Evolutionary conservation across 2,113 vertebrate species (phyloP).

Genomic region (Saimiri boliviensis): DNA sequence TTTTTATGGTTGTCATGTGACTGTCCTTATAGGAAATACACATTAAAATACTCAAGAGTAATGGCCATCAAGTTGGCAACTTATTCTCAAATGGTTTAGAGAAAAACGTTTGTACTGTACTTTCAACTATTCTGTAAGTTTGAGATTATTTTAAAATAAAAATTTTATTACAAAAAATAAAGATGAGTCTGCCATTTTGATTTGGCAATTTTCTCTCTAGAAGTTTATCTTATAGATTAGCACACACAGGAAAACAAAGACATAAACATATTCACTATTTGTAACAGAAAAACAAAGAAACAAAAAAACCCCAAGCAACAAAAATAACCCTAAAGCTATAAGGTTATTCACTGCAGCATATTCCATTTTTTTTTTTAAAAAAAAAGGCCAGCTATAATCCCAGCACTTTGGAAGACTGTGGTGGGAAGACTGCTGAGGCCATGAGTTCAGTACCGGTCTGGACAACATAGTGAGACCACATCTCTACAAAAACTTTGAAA

Average conservation of each 20-base stretch:
- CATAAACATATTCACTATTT: not conserved
- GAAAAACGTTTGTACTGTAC: not conserved
- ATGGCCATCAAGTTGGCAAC: not conserved
- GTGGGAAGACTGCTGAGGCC: too few species aligned
- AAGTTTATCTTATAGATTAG: not conserved
- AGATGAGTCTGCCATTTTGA: not conserved
- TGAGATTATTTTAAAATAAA: constrained; percentile 21
- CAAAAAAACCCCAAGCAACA: not conserved
- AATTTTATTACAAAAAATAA: not conserved
- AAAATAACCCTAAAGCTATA: not conserved
- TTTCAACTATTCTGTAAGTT: not conserved
- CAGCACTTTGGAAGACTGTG: too few species aligned
- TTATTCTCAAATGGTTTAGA: not conserved
- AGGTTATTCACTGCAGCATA: not conserved
- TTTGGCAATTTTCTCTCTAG: not conserved
- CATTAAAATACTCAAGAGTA: not conserved
- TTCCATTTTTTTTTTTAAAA: not conserved
- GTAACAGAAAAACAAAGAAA: not conserved
- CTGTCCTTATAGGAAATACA: not conserved
- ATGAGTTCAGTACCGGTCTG: too few species aligned
- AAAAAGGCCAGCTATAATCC: too few species aligned
- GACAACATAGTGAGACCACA: too few species aligned
- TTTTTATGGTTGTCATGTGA: not conserved
- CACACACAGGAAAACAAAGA: not conserved
- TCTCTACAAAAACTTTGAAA: too few species aligned